phyloP scores from a whole-genome alignment of 2,888 invertebrate species.

The Drosophila koepferae region DNA sequence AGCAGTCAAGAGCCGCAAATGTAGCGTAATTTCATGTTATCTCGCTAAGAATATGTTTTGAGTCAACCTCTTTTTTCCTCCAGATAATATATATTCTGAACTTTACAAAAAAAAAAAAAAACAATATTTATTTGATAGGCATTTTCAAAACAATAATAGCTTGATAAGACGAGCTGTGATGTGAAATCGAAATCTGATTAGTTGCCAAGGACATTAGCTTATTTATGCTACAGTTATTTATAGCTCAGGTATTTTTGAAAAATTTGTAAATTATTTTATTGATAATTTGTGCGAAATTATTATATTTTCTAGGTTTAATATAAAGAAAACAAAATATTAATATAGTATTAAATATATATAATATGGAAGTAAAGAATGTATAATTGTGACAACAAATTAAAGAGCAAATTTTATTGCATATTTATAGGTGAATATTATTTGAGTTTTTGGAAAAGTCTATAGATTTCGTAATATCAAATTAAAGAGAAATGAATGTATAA shows the following conservation, averaged over 20 bases:
- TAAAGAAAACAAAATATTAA: neutral
- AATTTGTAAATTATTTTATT: neutral
- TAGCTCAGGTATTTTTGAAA: neutral
- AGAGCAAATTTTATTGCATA: no score
- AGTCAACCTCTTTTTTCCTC: slow-evolving; percentile 14
- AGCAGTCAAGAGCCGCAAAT: slow-evolving; percentile 32
- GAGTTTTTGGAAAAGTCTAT: no score
- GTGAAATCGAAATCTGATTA: slow-evolving; percentile 14
- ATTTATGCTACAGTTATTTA: neutral
- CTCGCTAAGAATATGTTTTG: slow-evolving; percentile 15
- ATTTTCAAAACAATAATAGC: slow-evolving; percentile 43
- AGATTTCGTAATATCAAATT: no score
- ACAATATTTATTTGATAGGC: slow-evolving; percentile 30
- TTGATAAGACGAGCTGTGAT: neutral
- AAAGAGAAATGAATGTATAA: no score
- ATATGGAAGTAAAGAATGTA: neutral
- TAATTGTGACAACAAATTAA: no score
- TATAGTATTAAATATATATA: neutral
- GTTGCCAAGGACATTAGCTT: slow-evolving; percentile 30
- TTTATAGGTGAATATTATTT: no score
- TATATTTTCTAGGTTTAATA: neutral
- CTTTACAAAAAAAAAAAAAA: slow-evolving; percentile 17
- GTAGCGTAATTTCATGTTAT: slow-evolving; percentile 28
- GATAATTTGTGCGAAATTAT: neutral
- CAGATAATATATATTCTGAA: slow-evolving; percentile 34